Conservation (phyloP, 2,113 vertebrate genomes). For the Daphoenositta chrysoptera region DNA sequence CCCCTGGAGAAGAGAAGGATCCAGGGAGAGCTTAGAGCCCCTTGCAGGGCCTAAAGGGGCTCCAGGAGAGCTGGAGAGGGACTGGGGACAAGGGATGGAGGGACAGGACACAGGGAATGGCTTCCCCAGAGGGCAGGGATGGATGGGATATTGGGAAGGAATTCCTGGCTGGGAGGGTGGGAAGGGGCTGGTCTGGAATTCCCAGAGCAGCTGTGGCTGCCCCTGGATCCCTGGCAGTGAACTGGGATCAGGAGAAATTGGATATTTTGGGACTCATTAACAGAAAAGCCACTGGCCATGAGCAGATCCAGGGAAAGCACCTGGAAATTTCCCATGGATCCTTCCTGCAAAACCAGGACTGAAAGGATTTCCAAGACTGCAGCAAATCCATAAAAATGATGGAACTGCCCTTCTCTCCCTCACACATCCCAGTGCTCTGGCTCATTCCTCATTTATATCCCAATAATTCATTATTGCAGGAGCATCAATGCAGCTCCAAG, state of each 20-base stretch:
- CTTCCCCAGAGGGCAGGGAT: too few relatives aligned
- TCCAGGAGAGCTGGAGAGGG: too few relatives aligned
- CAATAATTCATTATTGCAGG: neutral
- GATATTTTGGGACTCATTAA: too few relatives aligned
- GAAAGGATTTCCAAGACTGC: neutral
- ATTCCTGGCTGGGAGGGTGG: neutral
- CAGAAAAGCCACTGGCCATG: accelerated
- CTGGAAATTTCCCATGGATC: neutral
- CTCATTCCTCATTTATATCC: accelerated
- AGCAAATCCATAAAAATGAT: neutral
- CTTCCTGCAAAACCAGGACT: neutral
- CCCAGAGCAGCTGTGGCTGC: neutral
- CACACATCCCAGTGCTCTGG: neutral
- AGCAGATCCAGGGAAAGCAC: neutral
- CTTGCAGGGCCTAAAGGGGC: too few relatives aligned
- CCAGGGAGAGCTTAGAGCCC: neutral
- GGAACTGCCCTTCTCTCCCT: neutral
- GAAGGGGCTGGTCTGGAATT: neutral
- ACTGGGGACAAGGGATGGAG: too few relatives aligned
- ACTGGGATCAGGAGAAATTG: neutral
- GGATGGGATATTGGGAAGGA: neutral
- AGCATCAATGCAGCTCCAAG: neutral
- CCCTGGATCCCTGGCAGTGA: neutral
- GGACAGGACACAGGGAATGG: too few relatives aligned
- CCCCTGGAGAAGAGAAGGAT: neutral